Evolutionary conservation across 2,113 vertebrate genomes (phyloP).

Genomic region (Pimephales promelas): DNA sequence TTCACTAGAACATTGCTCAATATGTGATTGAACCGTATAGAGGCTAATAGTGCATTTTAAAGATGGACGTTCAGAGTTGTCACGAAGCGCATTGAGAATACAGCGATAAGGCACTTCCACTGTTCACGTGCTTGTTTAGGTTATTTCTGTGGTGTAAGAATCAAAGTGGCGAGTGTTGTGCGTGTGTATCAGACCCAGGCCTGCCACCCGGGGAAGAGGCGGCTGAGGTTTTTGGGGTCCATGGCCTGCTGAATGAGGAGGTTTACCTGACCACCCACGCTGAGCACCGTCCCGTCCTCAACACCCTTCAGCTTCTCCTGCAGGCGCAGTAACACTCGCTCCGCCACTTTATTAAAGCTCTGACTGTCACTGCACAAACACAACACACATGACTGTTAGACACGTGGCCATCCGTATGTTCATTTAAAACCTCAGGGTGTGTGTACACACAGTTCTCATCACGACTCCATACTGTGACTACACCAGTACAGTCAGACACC

Average conservation of each 20-base stretch:
- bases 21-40: not conserved
- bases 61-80: not conserved
- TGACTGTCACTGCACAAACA: constrained; percentile 78
- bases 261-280: constrained; percentile 93
- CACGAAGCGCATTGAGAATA: no score
- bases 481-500: not conserved
- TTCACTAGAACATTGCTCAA: no score
- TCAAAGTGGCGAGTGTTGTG: not conserved
- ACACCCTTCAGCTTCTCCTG: constrained; percentile 98
- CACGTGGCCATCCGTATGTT: not conserved
- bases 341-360: constrained; percentile 95
- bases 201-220: constrained; percentile 91
- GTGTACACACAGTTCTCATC: no score
- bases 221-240: constrained; percentile 95
- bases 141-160: no score
- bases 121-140: no score
- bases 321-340: constrained; percentile 93
- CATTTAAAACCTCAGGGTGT: not conserved
- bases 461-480: not conserved
- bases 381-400: not conserved
- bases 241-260: constrained; percentile 97
- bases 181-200: constrained; percentile 82
- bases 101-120: no score
- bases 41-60: not conserved
- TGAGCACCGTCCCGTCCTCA: constrained; percentile 92